Percentiles rank a stretch among this genome's conserved stretches.
Evolutionary conservation across 2,888 invertebrate species (phyloP).

Genomic region (Mimumesa dahlbomi): DNA sequence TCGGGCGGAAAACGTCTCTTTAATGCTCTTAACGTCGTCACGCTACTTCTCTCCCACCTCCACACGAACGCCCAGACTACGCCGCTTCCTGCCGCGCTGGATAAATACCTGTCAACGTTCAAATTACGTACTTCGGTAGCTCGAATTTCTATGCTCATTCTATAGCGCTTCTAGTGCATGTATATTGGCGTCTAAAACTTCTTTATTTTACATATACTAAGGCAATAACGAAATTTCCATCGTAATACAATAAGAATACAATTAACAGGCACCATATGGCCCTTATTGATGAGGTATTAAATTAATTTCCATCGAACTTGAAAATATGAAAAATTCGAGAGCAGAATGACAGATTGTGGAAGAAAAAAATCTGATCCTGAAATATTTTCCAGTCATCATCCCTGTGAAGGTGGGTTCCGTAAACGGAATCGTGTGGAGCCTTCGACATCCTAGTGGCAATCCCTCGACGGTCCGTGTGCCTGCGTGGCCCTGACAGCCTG

Average conservation of each 20-base stretch:
- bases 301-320: too few species aligned
- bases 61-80: conserved; percentile 43
- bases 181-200: too few species aligned
- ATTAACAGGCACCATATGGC: too few species aligned
- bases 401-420: conserved; percentile 49
- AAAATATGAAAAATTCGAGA: neutral
- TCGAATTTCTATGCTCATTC: neutral
- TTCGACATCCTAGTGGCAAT: conserved; percentile 62
- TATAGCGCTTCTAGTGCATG: too few species aligned
- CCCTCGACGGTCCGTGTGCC: conserved; percentile 65
- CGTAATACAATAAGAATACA: too few species aligned
- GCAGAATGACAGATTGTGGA: neutral
- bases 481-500: conserved; percentile 78
- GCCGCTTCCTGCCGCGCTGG: conserved; percentile 70
- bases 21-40: conserved; percentile 78
- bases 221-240: too few species aligned
- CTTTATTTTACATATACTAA: too few species aligned
- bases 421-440: conserved; percentile 40
- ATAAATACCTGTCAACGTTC: conserved; percentile 76
- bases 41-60: conserved; percentile 60
- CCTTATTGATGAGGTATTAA: too few species aligned
- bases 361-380: too few species aligned
- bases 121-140: conserved; percentile 66
- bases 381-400: too few species aligned
- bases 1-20: conserved; percentile 78